Conservation (phyloP, 2,113 vertebrate species). For the Sardina pilchardus region DNA sequence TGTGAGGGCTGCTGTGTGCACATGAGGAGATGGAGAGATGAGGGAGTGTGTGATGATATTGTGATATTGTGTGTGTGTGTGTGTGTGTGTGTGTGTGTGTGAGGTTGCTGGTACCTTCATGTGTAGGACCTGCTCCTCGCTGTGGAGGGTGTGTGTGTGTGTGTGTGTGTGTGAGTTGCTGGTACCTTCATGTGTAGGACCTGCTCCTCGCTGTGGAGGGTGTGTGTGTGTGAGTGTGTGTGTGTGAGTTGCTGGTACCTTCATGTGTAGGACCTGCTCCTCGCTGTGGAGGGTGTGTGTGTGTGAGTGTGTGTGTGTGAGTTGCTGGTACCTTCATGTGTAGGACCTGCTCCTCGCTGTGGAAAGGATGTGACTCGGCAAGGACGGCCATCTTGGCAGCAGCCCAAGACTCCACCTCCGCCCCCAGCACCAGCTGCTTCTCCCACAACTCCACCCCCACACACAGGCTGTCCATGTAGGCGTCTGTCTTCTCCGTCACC, state of each 20-base stretch:
- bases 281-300: constrained; percentile 62
- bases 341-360: constrained; percentile 71
- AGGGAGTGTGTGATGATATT: constrained; percentile 5
- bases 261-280: constrained; percentile 73
- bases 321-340: constrained; percentile 75
- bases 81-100: constrained; percentile 45
- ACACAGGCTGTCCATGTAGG: constrained; percentile 80
- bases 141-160: constrained; percentile 74
- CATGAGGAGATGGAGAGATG: not conserved
- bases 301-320: constrained; percentile 71
- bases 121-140: constrained; percentile 70
- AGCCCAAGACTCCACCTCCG: constrained; percentile 77
- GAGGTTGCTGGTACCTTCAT: constrained; percentile 75
- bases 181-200: constrained; percentile 78
- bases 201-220: constrained; percentile 70
- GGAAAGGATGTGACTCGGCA: constrained; percentile 68
- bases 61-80: constrained; percentile 41
- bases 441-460: constrained; percentile 90
- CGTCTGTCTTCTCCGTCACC: constrained; percentile 92
- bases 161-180: constrained; percentile 44
- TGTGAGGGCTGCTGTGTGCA: not conserved
- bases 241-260: constrained; percentile 66
- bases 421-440: constrained; percentile 81
- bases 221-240: constrained; percentile 76
- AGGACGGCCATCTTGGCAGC: constrained; percentile 67